Percentiles rank a stretch among this genome's conserved stretches.
These are phyloP conservation scores for Tuta absoluta DNA, from an alignment of 2,888 invertebrate genomes.

Conservation along the genomic window DNA sequence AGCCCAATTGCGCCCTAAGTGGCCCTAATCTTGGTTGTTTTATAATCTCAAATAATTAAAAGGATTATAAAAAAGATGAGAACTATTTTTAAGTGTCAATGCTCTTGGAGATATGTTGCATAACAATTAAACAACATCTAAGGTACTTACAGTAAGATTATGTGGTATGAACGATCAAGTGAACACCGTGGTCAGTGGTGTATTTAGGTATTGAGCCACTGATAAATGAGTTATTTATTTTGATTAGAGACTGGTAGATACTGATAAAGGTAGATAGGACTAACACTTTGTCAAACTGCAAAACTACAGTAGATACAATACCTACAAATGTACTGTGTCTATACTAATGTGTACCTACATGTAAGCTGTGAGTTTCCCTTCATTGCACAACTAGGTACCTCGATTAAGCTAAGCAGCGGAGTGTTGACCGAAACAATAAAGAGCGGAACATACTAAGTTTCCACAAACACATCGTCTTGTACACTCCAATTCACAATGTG, in stretches of 20 bases:
- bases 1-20: slow-evolving; percentile 47
- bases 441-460: slow-evolving; percentile 48
- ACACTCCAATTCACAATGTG: slow-evolving; percentile 31
- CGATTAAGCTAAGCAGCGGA: slow-evolving; percentile 45
- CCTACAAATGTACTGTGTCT: neutral
- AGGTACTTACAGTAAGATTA: neutral
- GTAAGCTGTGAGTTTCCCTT: slow-evolving; percentile 20
- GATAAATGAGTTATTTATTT: no score
- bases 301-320: neutral
- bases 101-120: slow-evolving; percentile 16
- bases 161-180: neutral
- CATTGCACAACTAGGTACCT: slow-evolving; percentile 43
- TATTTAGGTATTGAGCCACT: no score
- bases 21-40: slow-evolving; percentile 36
- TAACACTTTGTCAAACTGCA: neutral
- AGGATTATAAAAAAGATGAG: slow-evolving; percentile 6
- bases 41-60: slow-evolving; percentile 9
- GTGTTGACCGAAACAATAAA: slow-evolving; percentile 56
- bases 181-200: neutral
- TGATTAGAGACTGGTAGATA: no score
- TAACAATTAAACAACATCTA: slow-evolving; percentile 11
- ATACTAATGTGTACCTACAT: neutral
- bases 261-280: no score
- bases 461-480: slow-evolving; percentile 49
- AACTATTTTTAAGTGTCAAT: slow-evolving; percentile 9